Evolutionary conservation across 2,797 vertebrate genomes (phyloP).

Genomic region (Muscicapa comitata): DNA sequence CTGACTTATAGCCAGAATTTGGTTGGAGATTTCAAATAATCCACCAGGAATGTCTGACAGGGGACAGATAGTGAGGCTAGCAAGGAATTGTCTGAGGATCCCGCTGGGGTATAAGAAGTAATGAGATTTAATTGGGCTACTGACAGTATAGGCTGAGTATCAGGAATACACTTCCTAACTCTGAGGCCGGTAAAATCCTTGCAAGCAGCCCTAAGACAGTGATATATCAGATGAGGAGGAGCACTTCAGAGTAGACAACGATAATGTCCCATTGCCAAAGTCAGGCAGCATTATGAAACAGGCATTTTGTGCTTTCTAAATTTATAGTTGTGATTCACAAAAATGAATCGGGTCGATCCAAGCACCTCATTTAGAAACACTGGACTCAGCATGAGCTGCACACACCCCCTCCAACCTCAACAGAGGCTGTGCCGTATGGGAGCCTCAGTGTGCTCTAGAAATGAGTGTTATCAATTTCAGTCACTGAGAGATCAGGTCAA

Average conservation of each 20-base stretch:
- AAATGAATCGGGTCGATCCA: not conserved
- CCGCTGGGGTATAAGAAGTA: not conserved
- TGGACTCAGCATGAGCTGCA: not conserved
- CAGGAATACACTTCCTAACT: not conserved
- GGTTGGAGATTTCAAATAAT: not conserved
- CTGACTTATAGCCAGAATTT: not conserved
- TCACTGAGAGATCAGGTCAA: conserved; percentile 30
- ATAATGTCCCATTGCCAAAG: not conserved
- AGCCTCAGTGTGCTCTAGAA: not conserved
- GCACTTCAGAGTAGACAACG: not conserved
- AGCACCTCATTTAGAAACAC: conserved; percentile 5
- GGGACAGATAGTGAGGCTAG: not conserved
- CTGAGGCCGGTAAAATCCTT: not conserved
- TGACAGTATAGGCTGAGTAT: not conserved
- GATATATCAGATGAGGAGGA: not conserved
- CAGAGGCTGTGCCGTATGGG: not conserved
- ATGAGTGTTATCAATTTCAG: conserved; percentile 35
- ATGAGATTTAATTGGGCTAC: not conserved
- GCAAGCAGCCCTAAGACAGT: not conserved
- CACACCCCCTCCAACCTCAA: not conserved
- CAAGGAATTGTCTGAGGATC: not conserved
- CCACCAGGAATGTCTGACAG: conserved; percentile 5
- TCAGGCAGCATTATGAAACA: conserved; percentile 20
- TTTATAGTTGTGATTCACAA: conserved; percentile 7
- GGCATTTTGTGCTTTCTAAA: conserved; percentile 10